Base-by-base conservation (phyloP, 2,797 vertebrate species). In the Sternarchorhynchus goeldii region DNA sequence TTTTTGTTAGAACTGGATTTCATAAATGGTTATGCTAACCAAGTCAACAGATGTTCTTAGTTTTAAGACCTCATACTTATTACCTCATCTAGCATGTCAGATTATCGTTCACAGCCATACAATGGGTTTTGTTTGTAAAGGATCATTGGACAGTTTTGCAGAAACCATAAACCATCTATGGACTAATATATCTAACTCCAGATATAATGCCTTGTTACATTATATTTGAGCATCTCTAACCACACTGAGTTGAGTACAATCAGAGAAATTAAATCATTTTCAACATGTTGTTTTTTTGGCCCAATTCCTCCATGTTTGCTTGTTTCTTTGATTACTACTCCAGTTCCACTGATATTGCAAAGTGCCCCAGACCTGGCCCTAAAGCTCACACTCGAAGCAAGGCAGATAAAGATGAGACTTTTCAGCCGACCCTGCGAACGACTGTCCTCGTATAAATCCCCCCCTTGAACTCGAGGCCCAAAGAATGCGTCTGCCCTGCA, bases 321-420 rank as follows among this genome's bases (percentile, higher is more conserved):
- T 34, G 16, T 83, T 81, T 77, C 79, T 73, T 7, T 41, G 75
- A 75, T 83, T 84, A 80, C 81, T 39, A 1, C 64, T 45, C 6
- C 74, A 41, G 60, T 83, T 78, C 1, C 77, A 65, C 74, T 45
- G 77, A 70, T 56, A 69, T 74, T 71, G 81, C 69, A 5, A 53
- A 20, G 70, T 81, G 80, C 84, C 78, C 85, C 72, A 18, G 82
- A 85, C 73, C 81, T 86, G 88, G 76, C 86, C 87, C 76, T 62
- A 73, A 85, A 90, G 89, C 85, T 88, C 79, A 89, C 86, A 89
- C 87, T 88, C 80, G 85, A 91, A 25, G 76, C 73, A 86, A 65
- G 87, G 75, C 29, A 80, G 91, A 92, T 90, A 92, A 91, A 91
- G 88, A 79, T 82, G 29, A 76, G 81, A 82, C 78, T 80, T 88